These are phyloP conservation scores for Mya arenaria DNA, from an alignment of 1,140 invertebrate genomes.

Conservation along the genomic window DNA sequence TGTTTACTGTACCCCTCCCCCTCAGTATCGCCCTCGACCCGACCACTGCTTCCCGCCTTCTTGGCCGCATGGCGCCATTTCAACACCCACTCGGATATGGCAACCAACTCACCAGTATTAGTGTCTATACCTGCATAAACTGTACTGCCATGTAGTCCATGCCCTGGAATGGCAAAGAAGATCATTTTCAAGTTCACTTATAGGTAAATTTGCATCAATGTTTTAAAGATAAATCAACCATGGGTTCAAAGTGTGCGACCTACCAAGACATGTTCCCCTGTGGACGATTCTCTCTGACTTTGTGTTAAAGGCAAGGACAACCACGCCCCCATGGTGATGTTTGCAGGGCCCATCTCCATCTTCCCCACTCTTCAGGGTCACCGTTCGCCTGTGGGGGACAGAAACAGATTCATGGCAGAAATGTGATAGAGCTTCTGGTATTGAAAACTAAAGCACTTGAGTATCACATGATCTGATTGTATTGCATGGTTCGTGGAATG, in stretches of 20 bases:
- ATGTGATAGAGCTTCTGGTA: no score
- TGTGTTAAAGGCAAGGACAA: constrained; percentile 70
- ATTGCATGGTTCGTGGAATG: no score
- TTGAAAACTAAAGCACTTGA: no score
- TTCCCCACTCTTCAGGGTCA: constrained; percentile 62
- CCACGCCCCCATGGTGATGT: constrained; percentile 64
- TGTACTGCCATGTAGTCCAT: constrained; percentile 85
- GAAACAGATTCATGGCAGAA: no score
- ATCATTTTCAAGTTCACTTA: no score
- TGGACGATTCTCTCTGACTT: constrained; percentile 70
- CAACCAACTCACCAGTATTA: constrained; percentile 86
- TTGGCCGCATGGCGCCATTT: constrained; percentile 69
- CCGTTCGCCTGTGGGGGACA: no score
- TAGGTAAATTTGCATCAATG: no score
- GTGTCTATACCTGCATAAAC: constrained; percentile 87
- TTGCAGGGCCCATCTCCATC: constrained; percentile 61
- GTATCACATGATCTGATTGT: no score
- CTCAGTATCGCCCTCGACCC: constrained; percentile 78
- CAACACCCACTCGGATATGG: constrained; percentile 88
- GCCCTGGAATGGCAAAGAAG: constrained; percentile 83
- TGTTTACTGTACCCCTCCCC: constrained; percentile 83
- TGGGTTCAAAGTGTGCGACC: no score
- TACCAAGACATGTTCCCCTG: constrained; percentile 76
- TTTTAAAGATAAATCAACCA: no score
- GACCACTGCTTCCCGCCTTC: constrained; percentile 72